A percentile compares a stretch with the other conserved stretches of the same genome.
These are phyloP conservation scores for Microchrysa polita DNA, from an alignment of 2,888 invertebrate genomes.

Conservation along the genomic window DNA sequence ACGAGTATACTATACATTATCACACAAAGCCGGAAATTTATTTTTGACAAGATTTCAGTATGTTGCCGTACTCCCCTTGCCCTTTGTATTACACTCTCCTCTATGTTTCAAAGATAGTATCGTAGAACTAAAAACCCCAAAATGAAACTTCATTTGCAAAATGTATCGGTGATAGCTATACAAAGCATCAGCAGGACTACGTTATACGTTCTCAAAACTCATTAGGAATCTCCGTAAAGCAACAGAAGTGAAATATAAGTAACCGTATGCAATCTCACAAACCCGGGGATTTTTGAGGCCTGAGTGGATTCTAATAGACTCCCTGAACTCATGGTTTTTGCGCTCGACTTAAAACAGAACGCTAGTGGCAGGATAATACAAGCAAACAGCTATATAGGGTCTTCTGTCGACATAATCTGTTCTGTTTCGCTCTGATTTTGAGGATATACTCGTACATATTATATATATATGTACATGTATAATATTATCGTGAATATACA, in stretches of 20 bases:
- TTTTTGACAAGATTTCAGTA: no score
- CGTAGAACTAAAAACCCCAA: no score
- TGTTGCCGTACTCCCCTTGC: no score
- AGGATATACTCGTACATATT: not conserved
- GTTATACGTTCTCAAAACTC: slow-evolving; percentile 40
- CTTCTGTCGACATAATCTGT: slow-evolving; percentile 31
- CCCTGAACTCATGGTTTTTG: slow-evolving; percentile 48
- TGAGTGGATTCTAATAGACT: slow-evolving; percentile 47
- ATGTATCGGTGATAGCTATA: slow-evolving; percentile 19
- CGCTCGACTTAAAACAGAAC: slow-evolving; percentile 50
- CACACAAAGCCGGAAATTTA: no score
- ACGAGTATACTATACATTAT: no score
- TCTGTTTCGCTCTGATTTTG: slow-evolving; percentile 19
- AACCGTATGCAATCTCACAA: slow-evolving; percentile 42
- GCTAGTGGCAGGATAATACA: slow-evolving; percentile 37
- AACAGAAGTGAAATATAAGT: slow-evolving; percentile 39
- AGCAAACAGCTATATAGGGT: slow-evolving; percentile 25
- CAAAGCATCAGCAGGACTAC: slow-evolving; percentile 20
- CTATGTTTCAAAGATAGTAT: no score
- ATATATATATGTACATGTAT: no score
- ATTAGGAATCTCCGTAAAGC: slow-evolving; percentile 43
- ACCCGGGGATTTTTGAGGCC: slow-evolving; percentile 39
- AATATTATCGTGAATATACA: not conserved
- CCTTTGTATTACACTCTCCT: no score
- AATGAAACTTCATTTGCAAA: slow-evolving; percentile 15